Percentiles rank a stretch among this genome's conserved stretches.
These are phyloP conservation scores for Pangasianodon hypophthalmus DNA, from an alignment of 2,113 vertebrate genomes.

Conservation along the genomic window DNA sequence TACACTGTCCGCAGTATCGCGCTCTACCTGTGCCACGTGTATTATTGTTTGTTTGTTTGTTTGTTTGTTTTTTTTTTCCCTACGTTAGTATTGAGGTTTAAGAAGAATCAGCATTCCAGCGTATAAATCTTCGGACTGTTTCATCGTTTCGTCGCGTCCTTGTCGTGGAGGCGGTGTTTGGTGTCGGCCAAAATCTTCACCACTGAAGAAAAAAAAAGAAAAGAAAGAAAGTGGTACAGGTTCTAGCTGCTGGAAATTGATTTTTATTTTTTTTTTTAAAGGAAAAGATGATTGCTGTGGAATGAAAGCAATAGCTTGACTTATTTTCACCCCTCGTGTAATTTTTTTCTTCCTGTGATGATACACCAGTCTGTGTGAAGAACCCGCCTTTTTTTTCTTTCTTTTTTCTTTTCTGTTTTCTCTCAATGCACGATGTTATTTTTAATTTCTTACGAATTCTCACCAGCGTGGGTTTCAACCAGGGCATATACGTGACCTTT, in stretches of 20 bases:
- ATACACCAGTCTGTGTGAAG: constrained; percentile 17
- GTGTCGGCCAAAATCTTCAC: constrained; percentile 55
- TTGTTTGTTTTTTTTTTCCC: constrained; percentile 24
- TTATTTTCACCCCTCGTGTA: constrained; percentile 4
- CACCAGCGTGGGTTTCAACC: constrained; percentile 1
- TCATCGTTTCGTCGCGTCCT: not conserved
- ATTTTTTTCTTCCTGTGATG: constrained; percentile 1
- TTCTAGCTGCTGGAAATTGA: constrained; percentile 31
- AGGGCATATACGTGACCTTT: constrained; percentile 26
- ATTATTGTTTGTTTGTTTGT: constrained; percentile 38
- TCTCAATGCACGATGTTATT: not conserved
- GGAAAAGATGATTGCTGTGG: not conserved
- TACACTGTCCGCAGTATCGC: constrained; percentile 20
- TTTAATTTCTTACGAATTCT: not conserved
- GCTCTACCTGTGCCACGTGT: constrained; percentile 2
- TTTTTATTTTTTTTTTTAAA: constrained; percentile 10
- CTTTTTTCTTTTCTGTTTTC: constrained; percentile 1
- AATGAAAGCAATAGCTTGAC: constrained; percentile 69
- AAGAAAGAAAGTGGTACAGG: constrained; percentile 36
- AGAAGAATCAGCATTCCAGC: constrained; percentile 9
- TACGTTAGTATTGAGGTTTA: not conserved
- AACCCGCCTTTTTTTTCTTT: not conserved
- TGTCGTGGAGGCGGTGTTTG: constrained; percentile 33
- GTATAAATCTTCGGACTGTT: constrained; percentile 3
- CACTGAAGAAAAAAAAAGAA: constrained; percentile 40